These are phyloP conservation scores for Caradrina kadenii DNA, from an alignment of 2,888 invertebrate species.

Conservation along the genomic window DNA sequence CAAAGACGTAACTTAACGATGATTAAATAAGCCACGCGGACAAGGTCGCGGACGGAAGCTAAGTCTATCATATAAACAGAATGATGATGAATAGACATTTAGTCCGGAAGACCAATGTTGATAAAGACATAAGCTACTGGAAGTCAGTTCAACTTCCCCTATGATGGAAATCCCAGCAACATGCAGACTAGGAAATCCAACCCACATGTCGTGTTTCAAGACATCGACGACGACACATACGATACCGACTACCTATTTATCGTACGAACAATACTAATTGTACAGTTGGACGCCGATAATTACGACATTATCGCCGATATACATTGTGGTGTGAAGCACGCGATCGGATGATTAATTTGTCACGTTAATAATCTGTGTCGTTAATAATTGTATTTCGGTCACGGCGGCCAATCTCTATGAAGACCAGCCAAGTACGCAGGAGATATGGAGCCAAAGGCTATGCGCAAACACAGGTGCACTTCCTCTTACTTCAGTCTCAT, in stretches of 20 bases:
- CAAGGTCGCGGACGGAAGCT: no score
- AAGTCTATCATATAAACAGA: no score
- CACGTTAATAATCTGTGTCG: background rate
- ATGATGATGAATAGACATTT: background rate
- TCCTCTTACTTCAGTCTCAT: background rate
- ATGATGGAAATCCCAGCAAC: conserved; percentile 35
- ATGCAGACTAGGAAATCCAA: conserved; percentile 31
- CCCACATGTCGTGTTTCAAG: conserved; percentile 30
- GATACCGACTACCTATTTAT: conserved; percentile 42
- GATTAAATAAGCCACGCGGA: no score
- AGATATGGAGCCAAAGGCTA: background rate
- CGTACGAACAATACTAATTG: conserved; percentile 36
- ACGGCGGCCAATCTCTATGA: background rate
- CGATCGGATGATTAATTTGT: conserved; percentile 27
- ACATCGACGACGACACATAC: conserved; percentile 29
- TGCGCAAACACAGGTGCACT: background rate
- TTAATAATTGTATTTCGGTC: background rate
- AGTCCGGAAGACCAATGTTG: background rate
- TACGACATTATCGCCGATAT: conserved; percentile 31
- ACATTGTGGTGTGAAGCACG: conserved; percentile 31
- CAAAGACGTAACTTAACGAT: no score
- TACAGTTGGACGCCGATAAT: conserved; percentile 30
- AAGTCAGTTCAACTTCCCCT: background rate
- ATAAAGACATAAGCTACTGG: background rate
- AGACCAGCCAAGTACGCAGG: background rate